Evolutionary conservation across 2,888 invertebrate genomes (phyloP).

Genomic region (Spatulosminthurus flaviceps): DNA sequence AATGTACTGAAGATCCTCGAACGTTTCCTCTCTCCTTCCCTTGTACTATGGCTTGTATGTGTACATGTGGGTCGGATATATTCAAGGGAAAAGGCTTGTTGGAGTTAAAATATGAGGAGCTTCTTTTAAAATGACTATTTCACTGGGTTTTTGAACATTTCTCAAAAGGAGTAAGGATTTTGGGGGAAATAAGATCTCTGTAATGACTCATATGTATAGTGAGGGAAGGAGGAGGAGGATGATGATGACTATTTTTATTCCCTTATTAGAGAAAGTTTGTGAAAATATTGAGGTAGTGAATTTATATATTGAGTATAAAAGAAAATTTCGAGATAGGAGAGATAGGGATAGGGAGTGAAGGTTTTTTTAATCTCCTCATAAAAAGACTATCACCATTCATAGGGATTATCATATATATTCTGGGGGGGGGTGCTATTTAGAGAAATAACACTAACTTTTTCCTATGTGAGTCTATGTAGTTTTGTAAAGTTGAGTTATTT

Average conservation of each 20-base stretch:
- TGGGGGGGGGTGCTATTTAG: no score
- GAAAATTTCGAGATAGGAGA: background rate
- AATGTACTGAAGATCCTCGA: slow-evolving; percentile 44
- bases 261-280: background rate
- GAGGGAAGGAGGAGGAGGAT: background rate
- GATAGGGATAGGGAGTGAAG: background rate
- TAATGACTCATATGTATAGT: no score
- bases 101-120: background rate
- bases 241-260: background rate
- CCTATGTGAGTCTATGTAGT: no score
- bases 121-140: background rate
- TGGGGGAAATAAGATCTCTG: no score
- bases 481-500: no score
- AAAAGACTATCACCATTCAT: background rate
- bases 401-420: background rate
- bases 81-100: no score
- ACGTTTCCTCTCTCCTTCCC: slow-evolving; percentile 45
- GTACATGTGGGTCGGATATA: no score
- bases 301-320: background rate
- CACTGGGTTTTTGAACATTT: background rate
- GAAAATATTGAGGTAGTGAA: background rate
- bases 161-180: background rate
- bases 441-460: no score
- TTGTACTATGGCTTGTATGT: no score
- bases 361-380: background rate